Percentiles rank a stretch among this genome's conserved stretches.
Conservation (phyloP, 2,888 invertebrate species). For the Tipula unca region DNA sequence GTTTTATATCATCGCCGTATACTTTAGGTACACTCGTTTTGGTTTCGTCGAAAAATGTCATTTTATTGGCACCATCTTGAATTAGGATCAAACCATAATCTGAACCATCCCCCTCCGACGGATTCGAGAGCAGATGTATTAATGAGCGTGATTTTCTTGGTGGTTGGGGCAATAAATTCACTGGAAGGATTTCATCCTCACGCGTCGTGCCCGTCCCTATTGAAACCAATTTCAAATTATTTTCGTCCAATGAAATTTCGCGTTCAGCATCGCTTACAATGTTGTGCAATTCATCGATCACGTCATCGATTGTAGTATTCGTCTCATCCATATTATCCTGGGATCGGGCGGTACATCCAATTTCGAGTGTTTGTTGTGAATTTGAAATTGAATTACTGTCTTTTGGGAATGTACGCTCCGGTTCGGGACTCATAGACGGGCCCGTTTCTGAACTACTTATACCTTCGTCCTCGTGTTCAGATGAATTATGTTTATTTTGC, state of each 20-base stretch:
- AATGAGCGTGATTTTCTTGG: slow-evolving; percentile 66
- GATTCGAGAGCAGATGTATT: slow-evolving; percentile 57
- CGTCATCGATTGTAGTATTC: slow-evolving; percentile 75
- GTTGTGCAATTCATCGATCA: slow-evolving; percentile 74
- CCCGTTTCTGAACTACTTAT: slow-evolving; percentile 72
- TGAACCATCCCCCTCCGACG: slow-evolving; percentile 45
- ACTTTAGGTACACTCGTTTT: slow-evolving; percentile 41
- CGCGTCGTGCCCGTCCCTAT: not conserved
- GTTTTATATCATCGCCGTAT: slow-evolving; percentile 21
- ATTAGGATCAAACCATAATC: slow-evolving; percentile 42
- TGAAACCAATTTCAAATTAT: slow-evolving; percentile 27
- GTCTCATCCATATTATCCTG: slow-evolving; percentile 14
- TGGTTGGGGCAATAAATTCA: slow-evolving; percentile 70
- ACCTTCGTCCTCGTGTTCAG: slow-evolving; percentile 79
- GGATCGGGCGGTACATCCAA: not conserved
- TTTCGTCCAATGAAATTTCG: slow-evolving; percentile 43
- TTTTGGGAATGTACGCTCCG: slow-evolving; percentile 40
- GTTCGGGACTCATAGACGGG: slow-evolving; percentile 64
- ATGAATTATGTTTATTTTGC: slow-evolving; percentile 46
- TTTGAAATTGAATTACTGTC: slow-evolving; percentile 22
- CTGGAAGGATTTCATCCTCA: slow-evolving; percentile 66
- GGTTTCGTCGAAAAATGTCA: slow-evolving; percentile 45
- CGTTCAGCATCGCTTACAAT: slow-evolving; percentile 79
- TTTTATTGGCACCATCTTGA: slow-evolving; percentile 47
- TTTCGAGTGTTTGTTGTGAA: slow-evolving; percentile 1